Evolutionary conservation across 2,888 invertebrate species (phyloP).

Genomic region (Adelognathus sp.): DNA sequence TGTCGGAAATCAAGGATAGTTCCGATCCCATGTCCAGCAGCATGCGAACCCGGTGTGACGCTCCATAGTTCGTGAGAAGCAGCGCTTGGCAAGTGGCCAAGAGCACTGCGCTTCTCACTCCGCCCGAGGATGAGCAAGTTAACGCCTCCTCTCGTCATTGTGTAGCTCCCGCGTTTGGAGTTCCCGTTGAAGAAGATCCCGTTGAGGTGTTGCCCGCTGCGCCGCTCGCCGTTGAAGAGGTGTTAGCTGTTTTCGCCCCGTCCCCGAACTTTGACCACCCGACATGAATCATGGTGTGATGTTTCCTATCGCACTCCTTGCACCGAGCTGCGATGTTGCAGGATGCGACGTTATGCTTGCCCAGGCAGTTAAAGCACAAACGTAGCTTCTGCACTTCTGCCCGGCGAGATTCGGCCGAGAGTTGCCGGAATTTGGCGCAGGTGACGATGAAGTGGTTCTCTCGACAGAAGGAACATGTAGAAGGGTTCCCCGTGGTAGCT

Average conservation of each 20-base stretch:
- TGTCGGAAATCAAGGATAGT: constrained; percentile 18
- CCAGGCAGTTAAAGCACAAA: constrained; percentile 27
- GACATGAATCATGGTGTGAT: constrained; percentile 34
- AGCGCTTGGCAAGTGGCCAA: constrained; percentile 6
- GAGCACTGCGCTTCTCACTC: not conserved
- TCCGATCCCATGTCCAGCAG: constrained; percentile 36
- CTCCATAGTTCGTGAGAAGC: not conserved
- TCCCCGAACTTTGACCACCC: constrained; percentile 8
- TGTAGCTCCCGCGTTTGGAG: too few species aligned
- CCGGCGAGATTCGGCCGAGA: not conserved
- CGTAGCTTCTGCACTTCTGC: not conserved
- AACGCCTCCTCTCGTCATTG: not conserved
- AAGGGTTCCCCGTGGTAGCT: not conserved
- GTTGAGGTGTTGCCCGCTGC: not conserved
- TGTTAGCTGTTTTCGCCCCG: not conserved
- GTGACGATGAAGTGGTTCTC: constrained; percentile 1
- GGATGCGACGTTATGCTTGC: not conserved
- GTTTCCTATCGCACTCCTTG: constrained; percentile 6
- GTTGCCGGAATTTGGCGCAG: not conserved
- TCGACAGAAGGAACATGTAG: not conserved
- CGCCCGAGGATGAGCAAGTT: not conserved
- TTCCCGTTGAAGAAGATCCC: not conserved
- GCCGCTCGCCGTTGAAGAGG: not conserved
- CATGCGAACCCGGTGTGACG: constrained; percentile 15
- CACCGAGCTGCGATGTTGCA: not conserved